Conservation (phyloP, 2,797 vertebrate species). For the Poecilia wingei region DNA sequence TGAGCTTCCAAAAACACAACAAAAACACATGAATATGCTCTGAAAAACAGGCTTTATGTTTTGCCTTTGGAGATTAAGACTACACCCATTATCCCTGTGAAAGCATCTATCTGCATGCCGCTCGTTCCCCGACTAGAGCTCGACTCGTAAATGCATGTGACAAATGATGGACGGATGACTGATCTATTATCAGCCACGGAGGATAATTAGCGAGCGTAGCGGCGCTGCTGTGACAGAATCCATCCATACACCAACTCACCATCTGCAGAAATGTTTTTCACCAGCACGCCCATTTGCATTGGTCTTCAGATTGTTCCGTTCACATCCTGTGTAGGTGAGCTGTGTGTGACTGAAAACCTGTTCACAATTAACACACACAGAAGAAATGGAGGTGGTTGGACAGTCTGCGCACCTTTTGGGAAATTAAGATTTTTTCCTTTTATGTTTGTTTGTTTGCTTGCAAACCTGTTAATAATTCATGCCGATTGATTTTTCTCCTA, state of each 20-base stretch:
- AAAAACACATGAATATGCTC: neutral
- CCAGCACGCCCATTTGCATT: slow-evolving; percentile 14
- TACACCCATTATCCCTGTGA: neutral
- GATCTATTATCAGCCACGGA: slow-evolving; percentile 28
- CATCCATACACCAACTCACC: slow-evolving; percentile 62
- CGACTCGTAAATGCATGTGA: slow-evolving; percentile 12
- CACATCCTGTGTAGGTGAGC: slow-evolving; percentile 40
- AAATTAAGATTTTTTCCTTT: neutral
- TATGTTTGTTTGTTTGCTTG: neutral
- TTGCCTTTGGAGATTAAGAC: neutral
- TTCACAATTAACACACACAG: slow-evolving; percentile 24
- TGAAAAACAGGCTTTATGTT: neutral
- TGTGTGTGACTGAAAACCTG: slow-evolving; percentile 14
- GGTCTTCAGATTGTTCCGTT: slow-evolving; percentile 5
- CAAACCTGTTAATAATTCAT: neutral
- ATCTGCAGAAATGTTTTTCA: slow-evolving; percentile 59
- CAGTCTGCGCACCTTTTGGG: slow-evolving; percentile 12
- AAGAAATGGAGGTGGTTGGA: slow-evolving; percentile 35
- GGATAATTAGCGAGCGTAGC: slow-evolving; percentile 29
- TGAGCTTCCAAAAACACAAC: neutral
- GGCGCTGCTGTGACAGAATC: slow-evolving; percentile 24
- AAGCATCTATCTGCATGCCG: neutral
- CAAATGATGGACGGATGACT: slow-evolving; percentile 11
- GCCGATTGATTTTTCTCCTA: neutral
- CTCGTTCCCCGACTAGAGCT: neutral